A percentile compares a stretch with the other conserved stretches of the same genome.
Conservation (phyloP, 2,113 vertebrate species). For the Paramormyrops kingsleyae region DNA sequence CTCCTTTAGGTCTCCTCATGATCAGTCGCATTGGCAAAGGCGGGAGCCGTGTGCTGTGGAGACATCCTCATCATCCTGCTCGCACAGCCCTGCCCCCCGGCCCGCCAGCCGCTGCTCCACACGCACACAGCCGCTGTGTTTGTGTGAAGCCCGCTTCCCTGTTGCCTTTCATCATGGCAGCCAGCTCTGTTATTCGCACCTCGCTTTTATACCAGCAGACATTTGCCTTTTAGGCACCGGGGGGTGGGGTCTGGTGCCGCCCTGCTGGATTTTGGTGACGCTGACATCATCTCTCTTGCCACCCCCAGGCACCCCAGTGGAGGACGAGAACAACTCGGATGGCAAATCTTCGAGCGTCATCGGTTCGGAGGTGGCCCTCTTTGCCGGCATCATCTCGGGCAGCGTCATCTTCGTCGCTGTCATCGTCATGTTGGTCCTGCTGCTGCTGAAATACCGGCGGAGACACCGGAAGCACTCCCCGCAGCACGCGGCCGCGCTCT, state of each 20-base stretch:
- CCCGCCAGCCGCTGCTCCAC: neutral
- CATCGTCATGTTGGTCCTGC: constrained; percentile 94
- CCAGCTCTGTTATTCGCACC: neutral
- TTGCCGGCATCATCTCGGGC: constrained; percentile 90
- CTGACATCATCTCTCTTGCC: constrained; percentile 22
- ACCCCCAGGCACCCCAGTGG: constrained; percentile 37
- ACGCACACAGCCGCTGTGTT: neutral
- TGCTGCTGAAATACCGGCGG: constrained; percentile 90
- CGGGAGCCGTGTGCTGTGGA: constrained; percentile 25
- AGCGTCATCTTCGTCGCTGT: constrained; percentile 97
- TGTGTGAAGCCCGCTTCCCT: no score
- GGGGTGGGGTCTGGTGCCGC: neutral
- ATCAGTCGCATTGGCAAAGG: constrained; percentile 28
- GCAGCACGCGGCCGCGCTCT: constrained; percentile 84
- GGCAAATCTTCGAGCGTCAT: constrained; percentile 79
- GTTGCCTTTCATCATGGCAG: neutral
- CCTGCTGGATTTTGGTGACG: neutral
- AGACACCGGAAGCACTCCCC: constrained; percentile 96
- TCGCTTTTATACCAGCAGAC: neutral
- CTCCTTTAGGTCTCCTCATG: constrained; percentile 20
- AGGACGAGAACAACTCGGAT: constrained; percentile 44
- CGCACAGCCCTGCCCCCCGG: constrained; percentile 10
- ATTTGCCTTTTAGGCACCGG: neutral
- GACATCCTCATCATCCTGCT: constrained; percentile 1
- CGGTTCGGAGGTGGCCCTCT: constrained; percentile 93